Evolutionary conservation across 2,797 vertebrate species (phyloP), one percentile per base, ranked within the genome.

Genomic region (Heterohyrax brucei): DNA sequence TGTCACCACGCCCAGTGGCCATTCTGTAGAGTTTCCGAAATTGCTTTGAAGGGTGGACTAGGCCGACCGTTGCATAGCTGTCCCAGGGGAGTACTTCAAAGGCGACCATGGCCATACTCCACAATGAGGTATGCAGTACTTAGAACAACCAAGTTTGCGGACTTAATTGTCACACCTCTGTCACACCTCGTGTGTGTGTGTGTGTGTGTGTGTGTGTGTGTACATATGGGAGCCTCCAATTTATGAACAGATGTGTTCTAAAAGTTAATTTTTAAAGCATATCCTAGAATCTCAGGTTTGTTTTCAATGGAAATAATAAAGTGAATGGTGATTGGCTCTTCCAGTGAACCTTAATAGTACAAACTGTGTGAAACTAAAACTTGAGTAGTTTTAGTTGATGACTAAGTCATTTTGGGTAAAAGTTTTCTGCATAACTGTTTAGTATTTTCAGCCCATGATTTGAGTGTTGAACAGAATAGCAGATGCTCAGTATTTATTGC

Each of bases 261-360:
- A 82, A 85, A 61, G 56, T 84, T 66, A 26, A 77, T 80, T 90
- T 86, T 68, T 46, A 88, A 53, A 82, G 39, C 80, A 46, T 16
- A 59, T 87, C 48, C 48, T 94, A 70, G 50, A 9, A 28, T 88
- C 59, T n/a, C 46, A 86, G n/a, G 39, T 44, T 7, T 81, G 30
- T 92, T 70, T 93, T 88, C 66, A 73, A 24, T 50, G 33, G 56
- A 83, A 84, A 61, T 39, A 66, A 76, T 46, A 10, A 80, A 76
- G 46, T 30, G 48, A 86, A 28, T n/a, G 72, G 78, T 87, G 90
- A 72, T 50, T 61, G 76, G 44, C 53, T 53, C 79, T 88, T 53
- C 10, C 33, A 56, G 33, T 59, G 33, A 64, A 33, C 56, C 10
- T 77, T 70, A 68, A 64, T 30, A 46, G 26, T 26, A n/a, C 64